Evolutionary conservation across 2,888 invertebrate genomes (phyloP), one percentile per base, ranked within the genome.

Genomic region (Folsomia manolachei): DNA sequence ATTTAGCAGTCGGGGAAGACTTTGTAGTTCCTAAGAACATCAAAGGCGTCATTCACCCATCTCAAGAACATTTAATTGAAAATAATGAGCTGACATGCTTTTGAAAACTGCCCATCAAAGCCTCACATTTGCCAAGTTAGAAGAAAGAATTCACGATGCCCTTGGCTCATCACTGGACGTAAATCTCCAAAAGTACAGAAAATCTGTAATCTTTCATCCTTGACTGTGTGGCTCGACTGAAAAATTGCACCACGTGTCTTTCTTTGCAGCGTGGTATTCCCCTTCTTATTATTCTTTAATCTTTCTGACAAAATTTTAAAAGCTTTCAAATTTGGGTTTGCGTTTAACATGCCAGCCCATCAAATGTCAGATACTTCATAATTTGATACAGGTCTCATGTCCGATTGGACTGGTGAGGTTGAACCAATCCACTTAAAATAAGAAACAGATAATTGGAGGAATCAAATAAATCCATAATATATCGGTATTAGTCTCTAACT

Each of bases 341-440:
- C 66, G 66, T 66, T 19, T 66, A 52, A 39, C 66, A 52, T 66
- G 52, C 9, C 66, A 66, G 66, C n/a, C n/a, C n/a, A n/a, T n/a
- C n/a, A n/a, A n/a, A n/a, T n/a, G n/a, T n/a, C n/a, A 39, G 52
- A 52, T 24, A 52, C 52, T 39, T 66, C 39, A 66, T 66, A 23
- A 66, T 66, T 39, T 27, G 66, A 21, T 51, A 24, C 51, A 66
- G 66, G 66, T 66, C n/a, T n/a, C n/a, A n/a, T n/a, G n/a, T n/a
- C n/a, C n/a, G n/a, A n/a, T n/a, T n/a, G n/a, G n/a, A n/a, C n/a
- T n/a, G n/a, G n/a, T n/a, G n/a, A n/a, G n/a, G n/a, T n/a, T n/a
- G n/a, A n/a, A n/a, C n/a, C n/a, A n/a, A n/a, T n/a, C n/a, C n/a
- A n/a, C n/a, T n/a, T n/a, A n/a, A n/a, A n/a, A n/a, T n/a, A n/a